Percentiles rank a stretch among this genome's conserved stretches.
phyloP scores from a whole-genome alignment of 2,113 vertebrate genomes.

The Syngnathus typhle region DNA sequence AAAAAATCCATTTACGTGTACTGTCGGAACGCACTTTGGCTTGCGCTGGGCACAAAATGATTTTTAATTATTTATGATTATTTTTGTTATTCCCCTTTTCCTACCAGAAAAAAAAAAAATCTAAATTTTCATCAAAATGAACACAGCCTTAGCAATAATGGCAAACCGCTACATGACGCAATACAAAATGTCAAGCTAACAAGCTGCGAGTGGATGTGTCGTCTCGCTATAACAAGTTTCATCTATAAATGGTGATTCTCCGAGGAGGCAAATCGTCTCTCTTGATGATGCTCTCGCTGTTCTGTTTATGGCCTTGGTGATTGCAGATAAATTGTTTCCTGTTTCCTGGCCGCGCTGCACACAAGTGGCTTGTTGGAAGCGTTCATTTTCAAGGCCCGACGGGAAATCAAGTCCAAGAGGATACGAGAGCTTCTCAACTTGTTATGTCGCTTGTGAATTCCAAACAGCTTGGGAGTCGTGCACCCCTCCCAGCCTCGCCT shows the following conservation, averaged over 20 bases:
- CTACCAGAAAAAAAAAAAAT: no score
- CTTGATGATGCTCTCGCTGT: conserved; percentile 25
- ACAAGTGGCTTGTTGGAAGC: conserved; percentile 16
- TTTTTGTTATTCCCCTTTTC: background rate
- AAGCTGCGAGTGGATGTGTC: conserved; percentile 10
- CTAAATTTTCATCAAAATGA: no score
- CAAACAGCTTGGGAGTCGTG: conserved; percentile 32
- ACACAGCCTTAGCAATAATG: no score
- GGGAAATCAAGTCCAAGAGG: conserved; percentile 38
- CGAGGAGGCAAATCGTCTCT: background rate
- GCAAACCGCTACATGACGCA: background rate
- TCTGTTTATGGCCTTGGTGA: conserved; percentile 36
- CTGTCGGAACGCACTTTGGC: no score
- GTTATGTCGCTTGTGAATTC: conserved; percentile 44
- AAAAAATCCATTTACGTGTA: no score
- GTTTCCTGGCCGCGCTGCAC: conserved; percentile 4
- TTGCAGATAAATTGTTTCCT: conserved; percentile 23
- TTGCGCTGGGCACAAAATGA: no score
- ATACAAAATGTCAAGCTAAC: background rate
- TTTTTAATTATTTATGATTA: no score
- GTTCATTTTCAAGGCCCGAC: conserved; percentile 31
- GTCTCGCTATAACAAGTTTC: conserved; percentile 10
- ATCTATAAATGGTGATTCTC: background rate
- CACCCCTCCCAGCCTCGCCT: no score
- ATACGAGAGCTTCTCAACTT: conserved; percentile 18